Conservation (phyloP, 2,797 vertebrate genomes). For the Gambelia wislizenii region DNA sequence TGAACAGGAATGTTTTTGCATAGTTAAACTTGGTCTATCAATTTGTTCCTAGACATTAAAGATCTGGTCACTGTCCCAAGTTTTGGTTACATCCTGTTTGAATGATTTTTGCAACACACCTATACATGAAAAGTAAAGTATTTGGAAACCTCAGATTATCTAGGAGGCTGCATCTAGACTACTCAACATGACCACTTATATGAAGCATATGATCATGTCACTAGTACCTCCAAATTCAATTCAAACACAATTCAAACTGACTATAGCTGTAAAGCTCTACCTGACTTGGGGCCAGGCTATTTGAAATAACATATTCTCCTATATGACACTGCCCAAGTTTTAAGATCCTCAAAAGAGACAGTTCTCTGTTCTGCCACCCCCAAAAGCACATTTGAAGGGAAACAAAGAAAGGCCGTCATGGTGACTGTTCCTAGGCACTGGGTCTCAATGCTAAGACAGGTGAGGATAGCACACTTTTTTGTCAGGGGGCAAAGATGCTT, state of each 20-base stretch:
- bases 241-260: not conserved
- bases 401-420: not conserved
- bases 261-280: not conserved
- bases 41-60: not conserved
- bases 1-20: not conserved
- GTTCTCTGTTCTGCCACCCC: not conserved
- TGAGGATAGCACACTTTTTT: not conserved
- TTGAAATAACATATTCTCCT: not conserved
- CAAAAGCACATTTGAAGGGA: not conserved
- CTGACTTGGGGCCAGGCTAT: not conserved
- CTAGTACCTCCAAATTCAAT: too few species aligned
- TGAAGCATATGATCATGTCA: not conserved
- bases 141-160: not conserved
- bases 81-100: not conserved
- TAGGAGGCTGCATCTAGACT: not conserved
- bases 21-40: not conserved
- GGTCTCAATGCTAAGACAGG: not conserved
- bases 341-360: not conserved
- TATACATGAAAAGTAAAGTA: too few species aligned
- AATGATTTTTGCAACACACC: not conserved
- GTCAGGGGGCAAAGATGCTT: not conserved
- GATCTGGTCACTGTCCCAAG: not conserved
- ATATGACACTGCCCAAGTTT: not conserved
- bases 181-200: not conserved
- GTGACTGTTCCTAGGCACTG: not conserved